Base-by-base conservation (phyloP, 2,888 invertebrate genomes). In the Drosophila colorata region DNA sequence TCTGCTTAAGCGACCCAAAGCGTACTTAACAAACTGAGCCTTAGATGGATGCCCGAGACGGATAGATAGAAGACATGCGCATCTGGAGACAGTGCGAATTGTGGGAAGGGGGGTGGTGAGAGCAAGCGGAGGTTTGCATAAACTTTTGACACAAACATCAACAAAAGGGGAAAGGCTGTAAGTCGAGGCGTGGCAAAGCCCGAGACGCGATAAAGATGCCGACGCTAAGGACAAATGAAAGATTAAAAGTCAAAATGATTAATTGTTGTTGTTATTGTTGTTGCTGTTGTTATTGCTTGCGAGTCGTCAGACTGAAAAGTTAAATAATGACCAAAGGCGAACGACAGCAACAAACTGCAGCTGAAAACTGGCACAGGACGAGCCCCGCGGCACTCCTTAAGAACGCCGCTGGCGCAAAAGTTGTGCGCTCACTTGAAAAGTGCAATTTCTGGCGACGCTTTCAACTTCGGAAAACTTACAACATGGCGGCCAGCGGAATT, bases 241-340 rank as follows among this genome's bases (percentile, higher is more conserved):
- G 80, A 80, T 80, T 80, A 80, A 80, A 80, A 80, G 80, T 78
- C 80, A 78, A 78, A 80, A 80, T 80, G 80, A 80, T 80, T 80
- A 80, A 80, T 80, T 80, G 73, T 80, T 78, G 68, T 77, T 59
- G 57, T 20, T 57, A 69, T 7, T 53, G 43, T n/a, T n/a, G n/a
- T 80, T 80, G 73, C 80, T 78, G 68, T 77, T 59, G 57, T 20
- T 57, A 69, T 7, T 53, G 43, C 23, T 9, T 58, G 53, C 28
- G 44, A 65, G 48, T 40, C 18, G 41, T 44, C 67, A 49, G 51
- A 58, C 69, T 37, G 53, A 16, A 67, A 67, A 73, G 46, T 67
- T 74, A 74, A 75, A 74, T 74, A 74, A 70, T 70, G 66, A 69
- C 60, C 72, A 53, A 64, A 44, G 49, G 56, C 60, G 33, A 40